A percentile compares a stretch with the other conserved stretches of the same genome.
Evolutionary conservation across 2,888 invertebrate species (phyloP).

Genomic region (Onchidella celtica): DNA sequence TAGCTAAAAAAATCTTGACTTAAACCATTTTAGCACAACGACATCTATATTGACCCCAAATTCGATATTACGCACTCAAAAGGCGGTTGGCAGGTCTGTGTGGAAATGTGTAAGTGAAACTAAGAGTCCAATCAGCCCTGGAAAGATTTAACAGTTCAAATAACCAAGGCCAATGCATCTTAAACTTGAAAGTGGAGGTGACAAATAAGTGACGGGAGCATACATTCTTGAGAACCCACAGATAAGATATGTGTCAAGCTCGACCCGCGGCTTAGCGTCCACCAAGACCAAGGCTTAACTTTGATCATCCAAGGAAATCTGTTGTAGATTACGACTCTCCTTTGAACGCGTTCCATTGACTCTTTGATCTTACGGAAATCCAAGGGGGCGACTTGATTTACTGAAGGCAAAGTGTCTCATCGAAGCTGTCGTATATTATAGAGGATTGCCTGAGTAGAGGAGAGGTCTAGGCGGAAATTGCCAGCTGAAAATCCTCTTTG

Average conservation of each 20-base stretch:
- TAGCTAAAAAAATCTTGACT: too few species aligned
- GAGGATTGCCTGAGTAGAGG: neutral
- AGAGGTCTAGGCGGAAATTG: neutral
- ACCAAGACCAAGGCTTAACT: neutral
- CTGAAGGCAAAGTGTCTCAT: neutral
- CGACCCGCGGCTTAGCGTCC: neutral
- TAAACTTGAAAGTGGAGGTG: neutral
- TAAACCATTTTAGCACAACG: too few species aligned
- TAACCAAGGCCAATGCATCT: neutral
- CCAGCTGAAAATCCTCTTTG: neutral
- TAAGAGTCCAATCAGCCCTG: too few species aligned
- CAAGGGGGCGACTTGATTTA: neutral
- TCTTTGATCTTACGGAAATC: neutral
- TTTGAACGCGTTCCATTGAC: neutral
- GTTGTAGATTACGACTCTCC: neutral
- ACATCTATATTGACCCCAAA: too few species aligned
- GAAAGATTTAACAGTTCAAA: neutral
- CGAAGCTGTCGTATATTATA: neutral
- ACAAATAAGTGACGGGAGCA: neutral
- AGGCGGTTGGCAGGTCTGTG: too few species aligned
- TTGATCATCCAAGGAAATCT: neutral
- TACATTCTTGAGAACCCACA: neutral
- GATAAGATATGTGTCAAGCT: neutral
- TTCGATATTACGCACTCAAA: too few species aligned
- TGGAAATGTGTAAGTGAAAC: too few species aligned